A percentile compares a stretch with the other conserved stretches of the same genome.
These are phyloP conservation scores for Pycnonotus jocosus DNA, from an alignment of 2,113 vertebrate species.

Conservation along the genomic window DNA sequence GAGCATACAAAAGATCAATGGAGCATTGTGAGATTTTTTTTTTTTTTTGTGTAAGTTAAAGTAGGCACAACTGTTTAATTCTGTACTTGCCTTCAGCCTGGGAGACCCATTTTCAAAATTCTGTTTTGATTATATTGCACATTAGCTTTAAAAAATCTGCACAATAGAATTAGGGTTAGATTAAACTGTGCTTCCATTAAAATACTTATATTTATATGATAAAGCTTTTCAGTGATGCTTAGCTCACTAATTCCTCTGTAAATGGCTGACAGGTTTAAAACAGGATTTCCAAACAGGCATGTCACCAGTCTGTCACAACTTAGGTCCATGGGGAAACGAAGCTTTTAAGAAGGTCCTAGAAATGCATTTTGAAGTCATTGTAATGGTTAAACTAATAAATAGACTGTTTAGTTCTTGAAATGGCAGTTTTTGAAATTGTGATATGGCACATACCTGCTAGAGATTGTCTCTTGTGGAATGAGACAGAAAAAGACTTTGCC, in stretches of 20 bases:
- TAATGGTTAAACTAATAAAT: background rate
- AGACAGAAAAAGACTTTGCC: background rate
- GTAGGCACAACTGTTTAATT: constrained; percentile 39
- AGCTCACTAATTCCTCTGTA: background rate
- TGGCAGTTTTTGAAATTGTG: background rate
- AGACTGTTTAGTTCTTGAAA: background rate
- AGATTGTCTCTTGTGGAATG: background rate
- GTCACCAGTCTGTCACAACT: background rate
- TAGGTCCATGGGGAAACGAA: background rate
- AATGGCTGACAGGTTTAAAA: background rate
- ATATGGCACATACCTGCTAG: background rate
- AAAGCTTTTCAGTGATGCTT: background rate
- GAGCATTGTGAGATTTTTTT: constrained; percentile 50
- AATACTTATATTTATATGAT: background rate
- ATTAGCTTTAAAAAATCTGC: background rate
- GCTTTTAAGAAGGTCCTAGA: background rate
- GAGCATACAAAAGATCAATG: constrained; percentile 66
- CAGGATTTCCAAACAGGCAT: background rate
- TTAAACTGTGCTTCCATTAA: background rate
- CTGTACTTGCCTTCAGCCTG: background rate
- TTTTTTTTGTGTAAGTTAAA: background rate
- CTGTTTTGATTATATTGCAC: background rate
- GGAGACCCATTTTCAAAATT: constrained; percentile 18
- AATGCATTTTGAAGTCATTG: background rate
- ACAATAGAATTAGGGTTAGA: background rate